Base-by-base conservation (phyloP, 2,113 vertebrate species). In the Triplophysa rosa region DNA sequence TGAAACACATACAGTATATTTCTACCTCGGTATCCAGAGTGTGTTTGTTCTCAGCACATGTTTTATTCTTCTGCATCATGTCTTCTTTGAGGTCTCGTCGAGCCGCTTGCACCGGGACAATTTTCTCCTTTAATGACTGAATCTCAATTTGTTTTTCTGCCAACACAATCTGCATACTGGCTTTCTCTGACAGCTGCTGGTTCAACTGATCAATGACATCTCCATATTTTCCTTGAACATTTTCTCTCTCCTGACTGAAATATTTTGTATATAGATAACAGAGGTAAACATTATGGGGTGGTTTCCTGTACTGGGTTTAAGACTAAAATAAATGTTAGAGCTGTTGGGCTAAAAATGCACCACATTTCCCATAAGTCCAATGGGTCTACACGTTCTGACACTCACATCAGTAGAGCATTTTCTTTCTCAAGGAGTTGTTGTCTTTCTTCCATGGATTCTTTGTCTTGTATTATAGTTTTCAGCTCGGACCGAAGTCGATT, bases 321-420 rank as follows among this genome's bases (percentile, higher is more conserved):
- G 29, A 29, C 29, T 4, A 29, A 29, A 29, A 29, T 29, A 29
- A 29, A 29, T 29, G 29, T 29, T 1, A 16, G 54, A n/a, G 54
- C 8, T 56, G 2, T 21, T 2, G 19, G 8, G 54, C 54, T 56
- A 21, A 74, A 73, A 24, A 33, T 19, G 23, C 23, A 74, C 40
- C 45, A 29, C 9, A 63, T 63, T 58, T 40, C 56, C 56, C 70
- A 74, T 26, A 24, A 63, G 10, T 23, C 21, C 14, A 17, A 10
- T 62, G 14, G 23, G 2, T 29, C 37, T 47, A 59, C n/a, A 42
- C 23, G 54, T 24, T 63, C 62, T 19, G 70, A 26, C 12, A 71
- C 91, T 0, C 89, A 92, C 93, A 91, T 73, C 3, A 89, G 81
- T 14, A 24, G 13, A 62, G 83, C 12, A 19, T 93, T 94, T 19